These are phyloP conservation scores for Scophthalmus maximus DNA, from an alignment of 2,113 vertebrate species.

Conservation along the genomic window DNA sequence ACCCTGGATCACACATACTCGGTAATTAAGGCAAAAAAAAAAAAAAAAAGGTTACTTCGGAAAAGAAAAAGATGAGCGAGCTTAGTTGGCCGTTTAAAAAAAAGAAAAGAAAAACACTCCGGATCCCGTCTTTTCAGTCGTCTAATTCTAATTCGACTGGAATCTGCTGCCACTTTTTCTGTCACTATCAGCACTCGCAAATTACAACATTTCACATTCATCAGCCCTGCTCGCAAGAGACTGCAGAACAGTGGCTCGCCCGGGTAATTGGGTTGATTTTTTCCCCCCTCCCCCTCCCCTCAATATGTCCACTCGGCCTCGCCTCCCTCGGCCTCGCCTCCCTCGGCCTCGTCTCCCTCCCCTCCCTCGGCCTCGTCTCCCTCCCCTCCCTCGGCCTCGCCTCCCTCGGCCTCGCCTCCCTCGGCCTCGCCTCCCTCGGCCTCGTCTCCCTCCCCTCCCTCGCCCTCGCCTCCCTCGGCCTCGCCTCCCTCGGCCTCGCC, in stretches of 20 bases:
- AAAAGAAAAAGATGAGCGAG: conserved; percentile 69
- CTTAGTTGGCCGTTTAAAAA: conserved; percentile 18
- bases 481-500: too few relatives aligned
- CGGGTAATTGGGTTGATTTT: conserved; percentile 68
- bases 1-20: conserved; percentile 67
- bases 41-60: conserved; percentile 56
- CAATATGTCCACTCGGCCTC: conserved; percentile 26
- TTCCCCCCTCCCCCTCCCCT: conserved; percentile 12
- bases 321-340: background rate
- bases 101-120: conserved; percentile 10
- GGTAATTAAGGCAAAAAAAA: conserved; percentile 69
- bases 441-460: conserved; percentile 7
- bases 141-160: conserved; percentile 58
- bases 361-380: background rate
- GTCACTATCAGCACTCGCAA: conserved; percentile 59
- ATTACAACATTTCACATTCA: conserved; percentile 72
- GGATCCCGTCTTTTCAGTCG: conserved; percentile 68
- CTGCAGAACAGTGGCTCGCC: conserved; percentile 58
- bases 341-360: background rate
- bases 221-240: conserved; percentile 42
- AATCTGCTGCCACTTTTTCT: conserved; percentile 49
- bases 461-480: background rate
- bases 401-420: too few relatives aligned
- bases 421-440: too few relatives aligned
- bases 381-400: too few relatives aligned